phyloP scores from a whole-genome alignment of 2,797 vertebrate species.

The Oreortyx pictus region DNA sequence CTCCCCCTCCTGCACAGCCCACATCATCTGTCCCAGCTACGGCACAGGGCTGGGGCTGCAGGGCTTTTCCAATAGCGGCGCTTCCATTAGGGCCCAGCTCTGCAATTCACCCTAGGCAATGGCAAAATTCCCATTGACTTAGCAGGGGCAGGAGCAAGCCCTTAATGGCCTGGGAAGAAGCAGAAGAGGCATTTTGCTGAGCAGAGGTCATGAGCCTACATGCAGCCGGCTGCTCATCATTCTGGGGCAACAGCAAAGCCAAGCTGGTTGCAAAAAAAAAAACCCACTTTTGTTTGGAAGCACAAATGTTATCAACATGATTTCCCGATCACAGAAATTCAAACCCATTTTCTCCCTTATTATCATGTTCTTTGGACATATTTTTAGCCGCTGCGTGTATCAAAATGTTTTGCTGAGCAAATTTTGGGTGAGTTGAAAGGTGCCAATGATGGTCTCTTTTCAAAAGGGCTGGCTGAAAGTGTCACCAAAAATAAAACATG shows the following conservation, averaged over 20 bases:
- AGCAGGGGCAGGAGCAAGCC: not conserved
- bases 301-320: not conserved
- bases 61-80: constrained; percentile 33
- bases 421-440: constrained; percentile 45
- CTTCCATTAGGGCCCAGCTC: constrained; percentile 60
- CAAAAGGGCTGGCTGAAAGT: constrained; percentile 51
- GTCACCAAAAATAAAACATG: constrained; percentile 61
- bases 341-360: constrained; percentile 18
- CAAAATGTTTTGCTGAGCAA: constrained; percentile 39
- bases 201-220: not conserved
- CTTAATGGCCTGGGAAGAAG: constrained; percentile 33
- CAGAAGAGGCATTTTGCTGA: not conserved
- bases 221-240: not conserved
- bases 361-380: constrained; percentile 28
- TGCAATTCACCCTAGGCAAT: not conserved
- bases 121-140: constrained; percentile 32
- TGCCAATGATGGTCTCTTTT: constrained; percentile 42
- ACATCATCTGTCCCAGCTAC: not conserved
- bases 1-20: not conserved
- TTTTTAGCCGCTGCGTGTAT: constrained; percentile 14
- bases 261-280: not conserved
- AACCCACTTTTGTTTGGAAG: not conserved
- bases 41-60: not conserved
- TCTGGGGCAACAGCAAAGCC: not conserved
- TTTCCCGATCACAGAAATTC: constrained; percentile 34